Percentiles rank a stretch among this genome's conserved stretches.
phyloP scores from a whole-genome alignment of 2,797 vertebrate genomes.

The Premnoplex brunnescens region DNA sequence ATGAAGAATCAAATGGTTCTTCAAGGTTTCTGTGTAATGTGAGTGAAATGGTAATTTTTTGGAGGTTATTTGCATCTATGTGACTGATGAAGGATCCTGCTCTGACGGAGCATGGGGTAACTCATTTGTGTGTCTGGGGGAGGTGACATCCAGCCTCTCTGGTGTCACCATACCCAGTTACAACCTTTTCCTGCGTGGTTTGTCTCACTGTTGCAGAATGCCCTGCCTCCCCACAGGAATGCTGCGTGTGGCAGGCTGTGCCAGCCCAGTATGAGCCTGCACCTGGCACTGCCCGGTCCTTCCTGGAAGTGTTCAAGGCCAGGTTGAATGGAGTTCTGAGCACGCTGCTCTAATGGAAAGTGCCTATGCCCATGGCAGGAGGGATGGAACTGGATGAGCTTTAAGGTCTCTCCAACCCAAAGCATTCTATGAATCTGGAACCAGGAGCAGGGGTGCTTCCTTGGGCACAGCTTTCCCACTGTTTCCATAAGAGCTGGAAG shows the following conservation, averaged over 20 bases:
- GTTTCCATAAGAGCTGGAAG: fast-evolving
- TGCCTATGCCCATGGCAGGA: background rate
- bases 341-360: background rate
- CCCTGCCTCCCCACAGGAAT: background rate
- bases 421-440: background rate
- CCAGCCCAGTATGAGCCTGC: fast-evolving
- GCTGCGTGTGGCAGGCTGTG: background rate
- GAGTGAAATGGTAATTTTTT: background rate
- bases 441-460: fast-evolving
- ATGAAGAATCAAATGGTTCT: fast-evolving
- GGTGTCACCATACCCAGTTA: background rate
- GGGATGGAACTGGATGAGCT: background rate
- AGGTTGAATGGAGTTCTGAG: background rate
- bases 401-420: background rate
- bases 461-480: background rate
- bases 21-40: background rate
- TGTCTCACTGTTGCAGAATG: fast-evolving
- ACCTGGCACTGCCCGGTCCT: background rate
- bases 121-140: background rate
- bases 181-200: background rate
- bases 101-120: background rate
- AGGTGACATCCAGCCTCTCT: background rate
- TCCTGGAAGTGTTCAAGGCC: background rate
- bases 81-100: background rate
- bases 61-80: fast-evolving